These are phyloP conservation scores for Lacanobia oleracea DNA, from an alignment of 2,888 invertebrate species.

Conservation along the genomic window DNA sequence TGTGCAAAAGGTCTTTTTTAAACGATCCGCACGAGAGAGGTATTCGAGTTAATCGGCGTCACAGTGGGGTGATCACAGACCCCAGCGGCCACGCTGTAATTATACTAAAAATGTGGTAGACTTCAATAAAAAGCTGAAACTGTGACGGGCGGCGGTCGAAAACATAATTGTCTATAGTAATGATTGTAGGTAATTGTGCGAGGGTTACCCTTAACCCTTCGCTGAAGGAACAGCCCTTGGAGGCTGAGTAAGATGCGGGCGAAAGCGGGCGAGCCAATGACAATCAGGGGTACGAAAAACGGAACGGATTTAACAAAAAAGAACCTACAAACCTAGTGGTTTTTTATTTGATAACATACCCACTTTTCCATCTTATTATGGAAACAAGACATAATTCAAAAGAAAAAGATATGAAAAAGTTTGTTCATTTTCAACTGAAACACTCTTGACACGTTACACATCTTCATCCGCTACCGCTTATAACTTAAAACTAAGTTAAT, in stretches of 20 bases:
- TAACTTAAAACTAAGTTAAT: slow-evolving; percentile 71
- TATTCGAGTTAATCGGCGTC: slow-evolving; percentile 72
- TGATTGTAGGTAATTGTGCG: slow-evolving; percentile 89
- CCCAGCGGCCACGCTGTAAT: slow-evolving; percentile 77
- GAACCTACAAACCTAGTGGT: too few species aligned
- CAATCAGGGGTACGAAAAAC: background rate
- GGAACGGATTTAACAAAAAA: too few species aligned
- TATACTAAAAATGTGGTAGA: slow-evolving; percentile 87
- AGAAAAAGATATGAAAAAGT: background rate
- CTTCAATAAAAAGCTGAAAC: slow-evolving; percentile 87
- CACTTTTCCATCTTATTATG: background rate
- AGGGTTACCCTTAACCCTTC: slow-evolving; percentile 86
- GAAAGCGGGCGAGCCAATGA: slow-evolving; percentile 41
- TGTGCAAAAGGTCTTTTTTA: slow-evolving; percentile 68
- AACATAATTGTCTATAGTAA: slow-evolving; percentile 89
- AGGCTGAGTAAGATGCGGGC: slow-evolving; percentile 62
- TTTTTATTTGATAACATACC: background rate
- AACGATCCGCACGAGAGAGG: slow-evolving; percentile 69
- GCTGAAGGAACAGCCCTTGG: slow-evolving; percentile 78
- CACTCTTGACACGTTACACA: too few species aligned
- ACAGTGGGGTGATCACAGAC: slow-evolving; percentile 74
- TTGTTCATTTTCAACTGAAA: background rate
- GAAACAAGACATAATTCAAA: background rate
- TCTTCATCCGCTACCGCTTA: slow-evolving; percentile 71
- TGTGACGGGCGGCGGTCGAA: slow-evolving; percentile 84